A percentile compares a stretch with the other conserved stretches of the same genome.
Evolutionary conservation across 2,888 invertebrate species (phyloP).

Genomic region (Lottia gigantea): DNA sequence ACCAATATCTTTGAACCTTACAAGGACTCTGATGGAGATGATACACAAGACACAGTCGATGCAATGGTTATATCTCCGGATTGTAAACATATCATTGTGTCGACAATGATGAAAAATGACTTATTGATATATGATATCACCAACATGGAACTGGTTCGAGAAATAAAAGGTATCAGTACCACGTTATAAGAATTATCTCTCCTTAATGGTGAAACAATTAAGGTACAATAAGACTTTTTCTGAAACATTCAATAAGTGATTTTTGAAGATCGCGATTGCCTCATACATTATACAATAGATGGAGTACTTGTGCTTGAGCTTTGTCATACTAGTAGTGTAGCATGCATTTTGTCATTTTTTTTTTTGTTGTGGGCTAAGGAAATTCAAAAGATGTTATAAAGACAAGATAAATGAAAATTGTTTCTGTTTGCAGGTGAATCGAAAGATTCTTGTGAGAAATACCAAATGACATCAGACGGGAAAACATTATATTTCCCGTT

Average conservation of each 20-base stretch:
- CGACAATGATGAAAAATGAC: constrained; percentile 37
- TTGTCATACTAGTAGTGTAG: no score
- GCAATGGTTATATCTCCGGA: constrained; percentile 39
- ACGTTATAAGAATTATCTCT: no score
- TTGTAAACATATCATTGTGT: constrained; percentile 37
- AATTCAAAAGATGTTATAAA: no score
- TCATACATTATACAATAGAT: no score
- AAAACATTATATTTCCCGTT: constrained; percentile 38
- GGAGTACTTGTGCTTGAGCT: no score
- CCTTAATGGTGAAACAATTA: no score
- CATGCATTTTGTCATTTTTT: no score
- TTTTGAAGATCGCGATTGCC: no score
- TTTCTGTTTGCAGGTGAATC: constrained; percentile 8
- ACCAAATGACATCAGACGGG: constrained; percentile 33
- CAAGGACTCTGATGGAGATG: constrained; percentile 28
- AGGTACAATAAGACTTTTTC: no score
- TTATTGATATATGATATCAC: constrained; percentile 38
- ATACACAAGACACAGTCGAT: constrained; percentile 37
- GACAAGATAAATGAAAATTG: no score
- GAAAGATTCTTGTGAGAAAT: constrained; percentile 21
- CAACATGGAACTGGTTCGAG: constrained; percentile 28
- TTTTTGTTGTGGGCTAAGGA: no score
- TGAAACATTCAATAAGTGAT: no score
- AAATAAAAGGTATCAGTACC: constrained; percentile 37
- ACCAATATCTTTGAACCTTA: constrained; percentile 35